Base-by-base conservation (phyloP, 1,140 invertebrate species). In the Ladona fulva region DNA sequence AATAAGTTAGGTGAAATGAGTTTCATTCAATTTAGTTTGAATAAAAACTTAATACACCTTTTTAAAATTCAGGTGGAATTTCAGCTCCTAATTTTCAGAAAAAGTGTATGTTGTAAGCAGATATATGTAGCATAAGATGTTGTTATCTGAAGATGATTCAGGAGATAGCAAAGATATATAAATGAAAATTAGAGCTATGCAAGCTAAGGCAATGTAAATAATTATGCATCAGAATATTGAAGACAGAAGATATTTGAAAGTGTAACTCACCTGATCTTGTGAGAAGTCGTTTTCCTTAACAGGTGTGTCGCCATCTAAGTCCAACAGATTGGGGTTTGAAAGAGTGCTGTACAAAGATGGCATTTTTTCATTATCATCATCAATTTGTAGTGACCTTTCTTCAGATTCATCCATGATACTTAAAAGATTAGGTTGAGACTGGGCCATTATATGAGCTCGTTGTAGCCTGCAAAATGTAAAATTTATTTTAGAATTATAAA, bases 371-470 rank as follows among this genome's bases (percentile, higher is more conserved):
- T 81, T 82, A 42, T 80, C 80, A 74, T 83, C 82, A 42, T 82
- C 80, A 78, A 84, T 83, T 80, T 79, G 81, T 37, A 84, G 83
- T 42, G 80, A 78, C 74, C 85, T 82, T 24, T 84, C 83, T 79
- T 85, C 83, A 66, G 83, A 84, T 73, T 85, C 85, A 44, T 85
- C 85, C 16, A 83, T 80, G 24, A 85, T 83, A 24, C 84, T 84
- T 0, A 85, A 76, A 14, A 87, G 80, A 83, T 87, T 87, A 1
- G 87, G 86, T 77, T 87, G 86, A 7, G 87, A 87, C 76, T 86
- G 84, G 0, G 86, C 85, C 75, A 86, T 78, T 83, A 84, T 84
- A 37, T 82, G 82, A 24, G 85, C 86, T 73, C 86, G 83, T 82
- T 85, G 84, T 77, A 86, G 82, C 81, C 86, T 87, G 79, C 0